These are phyloP conservation scores for Mesoligia furuncula DNA, from an alignment of 2,888 invertebrate genomes.

Conservation along the genomic window DNA sequence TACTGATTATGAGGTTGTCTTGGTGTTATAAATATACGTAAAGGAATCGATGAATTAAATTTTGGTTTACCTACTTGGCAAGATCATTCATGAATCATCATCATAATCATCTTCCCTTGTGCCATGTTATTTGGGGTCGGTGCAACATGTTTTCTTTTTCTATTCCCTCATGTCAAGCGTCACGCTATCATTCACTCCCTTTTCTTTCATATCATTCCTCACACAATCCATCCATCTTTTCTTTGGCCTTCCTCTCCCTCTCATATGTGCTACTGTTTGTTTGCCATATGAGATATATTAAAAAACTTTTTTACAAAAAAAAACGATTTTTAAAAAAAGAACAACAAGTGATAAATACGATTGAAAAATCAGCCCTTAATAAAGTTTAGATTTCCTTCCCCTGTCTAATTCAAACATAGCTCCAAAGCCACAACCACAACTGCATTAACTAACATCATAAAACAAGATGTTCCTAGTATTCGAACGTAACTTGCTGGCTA, in stretches of 20 bases:
- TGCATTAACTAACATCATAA: constrained; percentile 26
- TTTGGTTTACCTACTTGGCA: background rate
- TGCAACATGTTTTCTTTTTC: no score
- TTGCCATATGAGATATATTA: no score
- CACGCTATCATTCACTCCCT: no score
- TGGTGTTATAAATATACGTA: background rate
- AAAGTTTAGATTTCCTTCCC: background rate
- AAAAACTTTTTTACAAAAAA: no score
- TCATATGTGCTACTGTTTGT: no score
- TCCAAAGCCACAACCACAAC: background rate
- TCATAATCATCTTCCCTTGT: background rate
- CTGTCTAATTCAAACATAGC: constrained; percentile 13
- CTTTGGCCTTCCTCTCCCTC: no score
- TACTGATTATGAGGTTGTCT: background rate
- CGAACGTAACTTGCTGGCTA: constrained; percentile 1
- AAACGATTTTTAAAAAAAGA: no score
- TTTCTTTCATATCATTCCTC: no score
- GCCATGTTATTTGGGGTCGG: background rate
- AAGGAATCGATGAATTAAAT: background rate
- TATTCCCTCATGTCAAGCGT: no score
- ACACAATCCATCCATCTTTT: no score
- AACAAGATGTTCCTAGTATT: constrained; percentile 14
- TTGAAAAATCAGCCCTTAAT: no score
- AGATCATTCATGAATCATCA: background rate
- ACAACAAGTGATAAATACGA: no score